Conservation (phyloP, 2,113 vertebrate species). For the Podocnemis expansa region DNA sequence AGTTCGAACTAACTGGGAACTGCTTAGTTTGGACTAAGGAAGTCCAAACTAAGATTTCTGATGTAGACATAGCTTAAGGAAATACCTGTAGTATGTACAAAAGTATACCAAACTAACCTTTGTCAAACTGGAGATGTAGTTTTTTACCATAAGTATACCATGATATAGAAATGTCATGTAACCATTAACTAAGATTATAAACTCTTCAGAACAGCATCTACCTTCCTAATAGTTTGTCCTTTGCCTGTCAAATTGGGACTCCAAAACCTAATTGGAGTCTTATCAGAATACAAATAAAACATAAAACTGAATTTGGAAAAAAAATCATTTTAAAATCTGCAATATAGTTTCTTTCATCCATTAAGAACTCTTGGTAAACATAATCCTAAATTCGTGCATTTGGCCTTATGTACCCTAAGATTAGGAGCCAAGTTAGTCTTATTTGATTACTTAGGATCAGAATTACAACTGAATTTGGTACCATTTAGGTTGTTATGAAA, state of each 20-base stretch:
- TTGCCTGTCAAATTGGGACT: background rate
- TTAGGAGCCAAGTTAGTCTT: background rate
- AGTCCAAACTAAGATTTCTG: too few relatives aligned
- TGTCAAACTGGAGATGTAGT: background rate
- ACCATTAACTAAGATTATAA: background rate
- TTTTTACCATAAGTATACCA: background rate
- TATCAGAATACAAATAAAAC: background rate
- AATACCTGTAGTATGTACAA: too few relatives aligned
- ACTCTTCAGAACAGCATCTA: background rate
- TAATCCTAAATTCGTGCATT: background rate
- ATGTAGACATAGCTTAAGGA: too few relatives aligned
- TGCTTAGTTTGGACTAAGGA: too few relatives aligned
- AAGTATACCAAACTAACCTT: background rate
- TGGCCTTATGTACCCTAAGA: background rate
- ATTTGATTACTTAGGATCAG: background rate
- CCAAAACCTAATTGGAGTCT: background rate
- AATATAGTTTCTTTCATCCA: too few relatives aligned
- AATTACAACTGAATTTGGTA: conserved; percentile 23
- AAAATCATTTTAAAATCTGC: too few relatives aligned
- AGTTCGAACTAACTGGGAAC: too few relatives aligned
- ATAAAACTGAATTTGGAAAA: background rate
- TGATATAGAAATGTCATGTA: background rate
- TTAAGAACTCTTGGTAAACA: too few relatives aligned
- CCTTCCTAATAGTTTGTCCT: background rate
- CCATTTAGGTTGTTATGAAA: conserved; percentile 22